A percentile compares a stretch with the other conserved stretches of the same genome.
Evolutionary conservation across 1,140 invertebrate genomes (phyloP).

Genomic region (Brachionus koreanus): DNA sequence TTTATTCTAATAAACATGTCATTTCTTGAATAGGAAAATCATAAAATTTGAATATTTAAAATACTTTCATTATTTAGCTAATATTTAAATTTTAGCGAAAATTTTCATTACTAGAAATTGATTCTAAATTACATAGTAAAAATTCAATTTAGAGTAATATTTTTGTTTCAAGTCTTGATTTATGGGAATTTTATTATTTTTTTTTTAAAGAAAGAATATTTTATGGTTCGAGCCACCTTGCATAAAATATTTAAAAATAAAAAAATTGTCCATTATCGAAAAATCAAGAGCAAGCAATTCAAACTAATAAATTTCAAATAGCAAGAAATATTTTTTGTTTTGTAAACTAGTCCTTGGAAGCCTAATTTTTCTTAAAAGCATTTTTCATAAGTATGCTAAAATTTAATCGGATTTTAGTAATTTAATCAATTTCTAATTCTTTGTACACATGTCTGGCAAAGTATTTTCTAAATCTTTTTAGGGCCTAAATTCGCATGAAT

Average conservation of each 20-base stretch:
- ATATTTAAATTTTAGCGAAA: too few relatives aligned
- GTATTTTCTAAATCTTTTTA: background rate
- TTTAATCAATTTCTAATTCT: background rate
- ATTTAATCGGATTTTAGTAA: background rate
- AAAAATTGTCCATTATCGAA: background rate
- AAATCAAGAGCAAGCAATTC: background rate
- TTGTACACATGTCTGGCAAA: background rate
- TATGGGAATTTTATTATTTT: background rate
- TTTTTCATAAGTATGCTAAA: background rate
- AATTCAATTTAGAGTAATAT: too few relatives aligned
- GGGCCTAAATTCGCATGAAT: background rate
- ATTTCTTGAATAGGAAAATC: background rate
- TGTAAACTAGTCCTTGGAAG: background rate
- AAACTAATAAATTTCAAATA: background rate
- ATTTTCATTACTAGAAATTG: too few relatives aligned
- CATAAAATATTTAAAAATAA: background rate
- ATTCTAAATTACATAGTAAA: too few relatives aligned
- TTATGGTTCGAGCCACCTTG: background rate
- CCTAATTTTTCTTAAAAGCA: background rate
- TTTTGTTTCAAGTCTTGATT: background rate
- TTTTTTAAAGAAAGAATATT: background rate
- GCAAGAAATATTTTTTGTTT: background rate
- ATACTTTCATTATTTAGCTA: too few relatives aligned
- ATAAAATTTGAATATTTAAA: background rate
- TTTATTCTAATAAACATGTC: background rate